Percentiles rank a stretch among this genome's conserved stretches.
These are phyloP conservation scores for Rotaria macrura DNA, from an alignment of 2,888 invertebrate species.

Conservation along the genomic window DNA sequence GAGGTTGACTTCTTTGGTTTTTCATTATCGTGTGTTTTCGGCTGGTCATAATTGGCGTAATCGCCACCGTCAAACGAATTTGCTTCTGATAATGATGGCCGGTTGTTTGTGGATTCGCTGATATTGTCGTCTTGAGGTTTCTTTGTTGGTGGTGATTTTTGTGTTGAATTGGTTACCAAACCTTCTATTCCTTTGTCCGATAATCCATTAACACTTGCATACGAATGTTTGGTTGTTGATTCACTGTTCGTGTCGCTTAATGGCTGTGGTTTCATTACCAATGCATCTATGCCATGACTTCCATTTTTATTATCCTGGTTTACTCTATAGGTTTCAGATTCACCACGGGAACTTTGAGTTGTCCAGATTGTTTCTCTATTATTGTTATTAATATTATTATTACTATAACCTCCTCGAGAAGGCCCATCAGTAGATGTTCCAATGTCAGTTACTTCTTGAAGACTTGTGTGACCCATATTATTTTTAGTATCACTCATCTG, in stretches of 20 bases:
- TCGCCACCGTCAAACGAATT: too few species aligned
- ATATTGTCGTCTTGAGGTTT: too few species aligned
- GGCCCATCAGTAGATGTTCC: background rate
- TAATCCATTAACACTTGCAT: background rate
- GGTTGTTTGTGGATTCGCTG: too few species aligned
- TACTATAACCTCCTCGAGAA: too few species aligned
- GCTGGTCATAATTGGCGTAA: too few species aligned
- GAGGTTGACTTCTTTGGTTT: too few species aligned
- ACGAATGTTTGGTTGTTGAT: background rate
- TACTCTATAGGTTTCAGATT: background rate
- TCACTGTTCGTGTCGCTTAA: background rate
- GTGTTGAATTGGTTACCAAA: too few species aligned
- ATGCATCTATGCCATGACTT: background rate
- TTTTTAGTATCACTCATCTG: background rate
- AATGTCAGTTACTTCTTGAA: background rate
- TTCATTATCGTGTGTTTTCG: too few species aligned
- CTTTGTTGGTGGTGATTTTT: too few species aligned
- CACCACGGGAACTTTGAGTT: background rate
- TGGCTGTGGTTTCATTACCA: background rate
- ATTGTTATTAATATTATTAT: too few species aligned
- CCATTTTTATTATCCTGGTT: background rate
- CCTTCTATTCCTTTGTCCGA: too few species aligned
- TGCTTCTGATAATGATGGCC: too few species aligned
- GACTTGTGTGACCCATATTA: background rate
- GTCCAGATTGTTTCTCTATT: background rate